These are phyloP conservation scores for Coelogynopora nodosa DNA, from an alignment of 2,888 invertebrate genomes.

Conservation along the genomic window DNA sequence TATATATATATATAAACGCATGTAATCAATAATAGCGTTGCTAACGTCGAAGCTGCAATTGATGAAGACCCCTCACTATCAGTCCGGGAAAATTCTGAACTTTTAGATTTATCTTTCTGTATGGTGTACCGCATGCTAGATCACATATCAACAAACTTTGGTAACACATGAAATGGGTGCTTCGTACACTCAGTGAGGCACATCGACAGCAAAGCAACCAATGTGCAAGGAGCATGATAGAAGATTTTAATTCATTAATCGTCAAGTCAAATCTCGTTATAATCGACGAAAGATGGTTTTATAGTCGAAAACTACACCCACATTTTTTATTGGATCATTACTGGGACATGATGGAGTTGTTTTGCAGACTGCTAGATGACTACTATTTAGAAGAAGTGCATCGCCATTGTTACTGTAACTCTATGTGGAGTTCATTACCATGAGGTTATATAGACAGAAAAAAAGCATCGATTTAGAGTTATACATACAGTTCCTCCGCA, in stretches of 20 bases:
- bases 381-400: constrained; percentile 32
- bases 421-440: constrained; percentile 27
- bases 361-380: neutral
- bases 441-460: neutral
- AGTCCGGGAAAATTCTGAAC: neutral
- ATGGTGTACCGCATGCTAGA: neutral
- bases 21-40: neutral
- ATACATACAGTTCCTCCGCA: constrained; percentile 1
- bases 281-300: too few relatives aligned
- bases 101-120: neutral
- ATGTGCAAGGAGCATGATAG: neutral
- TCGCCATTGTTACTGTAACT: constrained; percentile 29
- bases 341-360: neutral
- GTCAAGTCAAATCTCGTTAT: neutral
- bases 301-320: neutral
- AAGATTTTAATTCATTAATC: neutral
- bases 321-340: neutral
- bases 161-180: neutral
- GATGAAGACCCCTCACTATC: neutral
- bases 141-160: neutral
- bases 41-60: too few relatives aligned
- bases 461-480: neutral
- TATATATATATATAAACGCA: neutral
- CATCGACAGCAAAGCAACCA: neutral
- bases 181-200: neutral